Base-by-base conservation (phyloP, 2,888 invertebrate genomes). In the Trachelus stipa region DNA sequence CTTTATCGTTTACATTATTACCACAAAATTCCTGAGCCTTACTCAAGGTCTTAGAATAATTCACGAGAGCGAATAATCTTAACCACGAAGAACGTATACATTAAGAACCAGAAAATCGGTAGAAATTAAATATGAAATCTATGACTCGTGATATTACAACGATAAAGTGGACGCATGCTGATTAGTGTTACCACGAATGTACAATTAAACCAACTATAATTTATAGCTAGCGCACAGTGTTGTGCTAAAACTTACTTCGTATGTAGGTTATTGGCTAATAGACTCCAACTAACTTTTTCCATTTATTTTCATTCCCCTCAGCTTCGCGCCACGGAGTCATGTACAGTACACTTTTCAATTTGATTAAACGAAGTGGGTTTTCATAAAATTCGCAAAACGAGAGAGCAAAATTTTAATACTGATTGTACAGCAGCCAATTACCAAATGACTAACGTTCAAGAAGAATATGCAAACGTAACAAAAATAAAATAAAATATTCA, bases 201-300 rank as follows among this genome's bases (percentile, higher is more conserved):
- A 30, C 34, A 74, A 35, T 34, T 34, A 74, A 74, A 34, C 74
- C 74, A 56, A 68, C 30, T 76, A 71, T 80, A 83, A 81, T 82
- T 84, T 84, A 84, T 80, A 79, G 74, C 73, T 69, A 73, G 34
- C 68, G 69, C 77, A 77, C 76, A 68, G 78, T 69, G 75, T 56
- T 56, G 78, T 76, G 77, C 74, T 76, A 37, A 23, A 85, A 84
- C 83, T 84, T 85, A 78, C 80, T 82, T 83, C 84, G 79, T 79
- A 85, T 82, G 81, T 85, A 81, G 84, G 84, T 85, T 86, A 86
- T 84, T 81, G 84, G 84, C 79, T 84, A 86, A 87, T 85, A 85
- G 79, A 86, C 79, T 81, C 78, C 78, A 78, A 68, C 77, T 79
- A 87, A 87, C 86, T 86, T 87, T 85, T 84, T 81, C 83, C 85